Evolutionary conservation across 2,888 invertebrate genomes (phyloP).

Genomic region (Acanthopleura granulata): DNA sequence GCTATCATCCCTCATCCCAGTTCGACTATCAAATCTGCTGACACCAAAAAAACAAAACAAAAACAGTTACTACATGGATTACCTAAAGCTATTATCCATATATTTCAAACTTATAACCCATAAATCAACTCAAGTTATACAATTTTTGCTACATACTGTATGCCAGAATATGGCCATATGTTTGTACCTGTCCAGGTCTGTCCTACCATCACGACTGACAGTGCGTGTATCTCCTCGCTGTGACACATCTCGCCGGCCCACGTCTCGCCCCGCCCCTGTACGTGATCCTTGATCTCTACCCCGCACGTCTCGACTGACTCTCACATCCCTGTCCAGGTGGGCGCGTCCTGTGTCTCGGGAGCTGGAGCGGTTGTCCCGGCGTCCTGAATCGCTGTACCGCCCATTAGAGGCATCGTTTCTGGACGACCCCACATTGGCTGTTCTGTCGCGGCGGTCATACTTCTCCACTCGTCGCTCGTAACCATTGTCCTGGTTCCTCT

Average conservation of each 20-base stretch:
- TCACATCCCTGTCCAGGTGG: not conserved
- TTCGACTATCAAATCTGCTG: slow-evolving; percentile 3
- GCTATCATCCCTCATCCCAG: slow-evolving; percentile 28
- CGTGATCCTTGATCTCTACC: not conserved
- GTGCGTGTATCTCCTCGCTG: not conserved
- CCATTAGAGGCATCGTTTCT: not conserved
- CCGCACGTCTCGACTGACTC: not conserved
- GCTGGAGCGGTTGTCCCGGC: slow-evolving; percentile 23
- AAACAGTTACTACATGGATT: too few species aligned
- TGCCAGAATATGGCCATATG: too few species aligned
- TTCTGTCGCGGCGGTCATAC: slow-evolving; percentile 41
- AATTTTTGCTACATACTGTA: too few species aligned
- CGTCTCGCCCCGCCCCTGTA: slow-evolving; percentile 18
- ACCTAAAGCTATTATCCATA: too few species aligned
- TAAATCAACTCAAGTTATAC: too few species aligned
- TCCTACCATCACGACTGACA: not conserved
- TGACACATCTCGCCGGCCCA: slow-evolving; percentile 32
- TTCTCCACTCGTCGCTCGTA: slow-evolving; percentile 40
- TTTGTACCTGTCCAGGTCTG: not conserved
- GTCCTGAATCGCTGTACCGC: slow-evolving; percentile 17
- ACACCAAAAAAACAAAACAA: too few species aligned
- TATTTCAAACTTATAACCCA: too few species aligned
- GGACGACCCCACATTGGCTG: not conserved
- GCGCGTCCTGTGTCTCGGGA: not conserved
- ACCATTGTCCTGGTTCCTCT: slow-evolving; percentile 2